phyloP scores from a whole-genome alignment of 2,113 vertebrate genomes.

The Sphaerodactylus townsendi region DNA sequence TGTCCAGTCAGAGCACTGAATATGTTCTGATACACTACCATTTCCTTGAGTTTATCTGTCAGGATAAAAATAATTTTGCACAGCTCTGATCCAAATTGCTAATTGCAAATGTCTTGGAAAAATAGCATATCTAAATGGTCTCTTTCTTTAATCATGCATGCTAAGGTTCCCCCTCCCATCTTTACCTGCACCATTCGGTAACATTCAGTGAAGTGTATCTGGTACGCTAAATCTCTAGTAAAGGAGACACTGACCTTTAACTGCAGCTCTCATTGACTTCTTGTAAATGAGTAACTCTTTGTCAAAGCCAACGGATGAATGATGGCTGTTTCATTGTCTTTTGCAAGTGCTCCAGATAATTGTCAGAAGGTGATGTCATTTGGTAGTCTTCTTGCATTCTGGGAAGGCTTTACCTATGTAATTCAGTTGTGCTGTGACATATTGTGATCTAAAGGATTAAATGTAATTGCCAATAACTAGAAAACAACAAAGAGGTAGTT shows the following conservation, averaged over 20 bases:
- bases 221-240: conserved; percentile 35
- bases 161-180: not conserved
- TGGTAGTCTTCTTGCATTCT: not conserved
- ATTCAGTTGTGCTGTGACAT: not conserved
- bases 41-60: conserved; percentile 43
- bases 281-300: conserved; percentile 29
- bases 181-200: conserved; percentile 27
- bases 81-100: conserved; percentile 16
- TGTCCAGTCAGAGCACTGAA: conserved; percentile 15
- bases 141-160: conserved; percentile 23
- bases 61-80: conserved; percentile 36
- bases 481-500: not conserved
- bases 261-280: not conserved
- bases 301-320: conserved; percentile 8
- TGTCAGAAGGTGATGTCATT: not conserved
- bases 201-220: conserved; percentile 22
- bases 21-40: not conserved
- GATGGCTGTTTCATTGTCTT: not conserved
- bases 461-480: not conserved
- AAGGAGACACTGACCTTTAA: conserved; percentile 9
- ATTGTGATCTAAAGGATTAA: not conserved
- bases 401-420: not conserved
- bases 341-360: not conserved
- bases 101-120: conserved; percentile 43
- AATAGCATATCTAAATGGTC: conserved; percentile 19